Evolutionary conservation across 2,797 vertebrate genomes (phyloP).

Genomic region (Crax fasciolata): DNA sequence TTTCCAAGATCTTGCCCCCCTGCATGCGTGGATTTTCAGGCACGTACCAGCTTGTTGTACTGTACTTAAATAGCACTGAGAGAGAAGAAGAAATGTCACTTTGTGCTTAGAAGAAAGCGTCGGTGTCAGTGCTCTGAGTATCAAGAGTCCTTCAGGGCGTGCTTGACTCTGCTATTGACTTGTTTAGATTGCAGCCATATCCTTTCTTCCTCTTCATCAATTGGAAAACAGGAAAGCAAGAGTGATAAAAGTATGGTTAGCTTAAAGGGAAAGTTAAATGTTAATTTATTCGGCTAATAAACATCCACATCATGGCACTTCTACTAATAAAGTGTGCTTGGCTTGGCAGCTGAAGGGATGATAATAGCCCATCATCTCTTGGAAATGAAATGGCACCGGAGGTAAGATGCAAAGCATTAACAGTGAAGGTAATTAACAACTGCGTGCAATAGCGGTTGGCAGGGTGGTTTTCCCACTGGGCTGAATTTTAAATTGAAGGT

Average conservation of each 20-base stretch:
- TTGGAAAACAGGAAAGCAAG: not conserved
- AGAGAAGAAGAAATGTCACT: not conserved
- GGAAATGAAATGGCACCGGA: conserved; percentile 32
- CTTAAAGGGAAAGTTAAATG: conserved; percentile 5
- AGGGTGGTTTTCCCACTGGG: not conserved
- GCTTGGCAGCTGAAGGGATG: conserved; percentile 9
- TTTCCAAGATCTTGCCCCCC: not conserved
- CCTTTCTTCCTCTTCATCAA: not conserved
- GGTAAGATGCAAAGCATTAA: not conserved
- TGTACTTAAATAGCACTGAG: not conserved
- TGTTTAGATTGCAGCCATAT: not conserved
- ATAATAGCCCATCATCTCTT: conserved; percentile 26
- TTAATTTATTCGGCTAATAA: conserved; percentile 45
- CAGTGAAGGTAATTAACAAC: conserved; percentile 4
- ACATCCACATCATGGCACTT: conserved; percentile 25
- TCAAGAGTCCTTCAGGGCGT: not conserved
- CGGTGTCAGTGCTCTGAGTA: not conserved
- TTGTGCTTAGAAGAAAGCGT: not conserved
- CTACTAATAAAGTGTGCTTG: not conserved
- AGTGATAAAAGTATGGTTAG: not conserved
- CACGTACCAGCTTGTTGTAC: not conserved
- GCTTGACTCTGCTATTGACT: not conserved
- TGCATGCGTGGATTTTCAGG: not conserved
- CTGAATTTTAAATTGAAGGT: not conserved
- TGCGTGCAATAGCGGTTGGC: not conserved